These are phyloP conservation scores for Acanthacorydalis orientalis DNA, from an alignment of 2,888 invertebrate species.

Conservation along the genomic window DNA sequence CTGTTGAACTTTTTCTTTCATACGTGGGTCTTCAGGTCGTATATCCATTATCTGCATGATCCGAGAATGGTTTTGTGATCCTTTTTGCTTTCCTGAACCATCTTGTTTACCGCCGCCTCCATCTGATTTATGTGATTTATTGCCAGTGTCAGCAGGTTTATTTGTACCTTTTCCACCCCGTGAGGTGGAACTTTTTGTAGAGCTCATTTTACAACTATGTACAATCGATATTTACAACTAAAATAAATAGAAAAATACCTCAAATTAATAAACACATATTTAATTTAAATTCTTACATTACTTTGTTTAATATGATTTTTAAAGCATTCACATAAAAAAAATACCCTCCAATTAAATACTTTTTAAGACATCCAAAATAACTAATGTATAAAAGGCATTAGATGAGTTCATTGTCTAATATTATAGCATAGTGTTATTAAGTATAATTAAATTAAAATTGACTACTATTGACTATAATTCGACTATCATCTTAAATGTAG, in stretches of 20 bases:
- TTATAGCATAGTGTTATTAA: too few species aligned
- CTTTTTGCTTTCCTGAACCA: constrained; percentile 17
- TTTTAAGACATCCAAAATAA: too few species aligned
- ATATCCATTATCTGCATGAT: constrained; percentile 8
- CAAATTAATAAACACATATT: too few species aligned
- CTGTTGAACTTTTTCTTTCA: constrained; percentile 56
- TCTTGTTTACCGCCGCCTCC: constrained; percentile 16
- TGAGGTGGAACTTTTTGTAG: constrained; percentile 49
- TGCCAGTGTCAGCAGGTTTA: constrained; percentile 12
- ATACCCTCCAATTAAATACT: too few species aligned
- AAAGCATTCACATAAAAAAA: too few species aligned
- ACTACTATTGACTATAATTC: too few species aligned
- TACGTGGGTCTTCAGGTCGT: constrained; percentile 37
- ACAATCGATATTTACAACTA: constrained; percentile 67
- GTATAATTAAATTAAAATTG: too few species aligned
- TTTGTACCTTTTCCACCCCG: constrained; percentile 34
- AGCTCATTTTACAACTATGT: constrained; percentile 63
- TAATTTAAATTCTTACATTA: too few species aligned
- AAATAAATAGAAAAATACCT: constrained; percentile 17
- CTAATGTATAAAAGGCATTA: too few species aligned
- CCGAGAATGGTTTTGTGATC: constrained; percentile 13
- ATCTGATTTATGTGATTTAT: constrained; percentile 24
- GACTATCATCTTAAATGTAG: too few species aligned
- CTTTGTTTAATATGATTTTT: too few species aligned
- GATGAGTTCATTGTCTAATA: too few species aligned